Conservation (phyloP, 2,113 vertebrate genomes). For the Casuarius casuarius region DNA sequence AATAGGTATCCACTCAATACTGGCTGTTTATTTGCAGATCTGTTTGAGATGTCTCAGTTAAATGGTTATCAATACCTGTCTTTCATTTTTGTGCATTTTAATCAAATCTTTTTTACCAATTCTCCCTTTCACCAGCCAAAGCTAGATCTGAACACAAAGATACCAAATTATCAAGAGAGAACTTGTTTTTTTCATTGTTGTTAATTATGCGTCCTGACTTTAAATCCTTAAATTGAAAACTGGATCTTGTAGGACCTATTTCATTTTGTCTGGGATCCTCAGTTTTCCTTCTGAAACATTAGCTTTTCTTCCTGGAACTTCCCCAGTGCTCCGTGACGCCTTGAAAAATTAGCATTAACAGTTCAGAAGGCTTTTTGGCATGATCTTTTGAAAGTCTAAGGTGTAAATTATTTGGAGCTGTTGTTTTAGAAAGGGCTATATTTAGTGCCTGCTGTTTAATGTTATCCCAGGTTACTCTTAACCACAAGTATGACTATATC, state of each 20-base stretch:
- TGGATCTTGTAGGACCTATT: neutral
- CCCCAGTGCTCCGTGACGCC: neutral
- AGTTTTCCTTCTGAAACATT: neutral
- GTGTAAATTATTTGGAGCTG: conserved; percentile 1
- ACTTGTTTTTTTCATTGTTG: neutral
- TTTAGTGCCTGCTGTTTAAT: conserved; percentile 22
- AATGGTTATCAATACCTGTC: neutral
- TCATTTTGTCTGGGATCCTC: accelerated
- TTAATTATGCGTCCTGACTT: neutral
- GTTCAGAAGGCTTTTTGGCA: neutral
- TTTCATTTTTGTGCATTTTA: accelerated
- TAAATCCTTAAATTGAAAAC: neutral
- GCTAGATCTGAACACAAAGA: neutral
- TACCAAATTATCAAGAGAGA: neutral
- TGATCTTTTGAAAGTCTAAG: accelerated
- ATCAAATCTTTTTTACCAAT: neutral
- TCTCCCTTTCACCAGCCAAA: neutral
- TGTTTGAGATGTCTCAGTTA: neutral
- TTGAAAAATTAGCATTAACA: accelerated
- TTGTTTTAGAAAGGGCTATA: neutral
- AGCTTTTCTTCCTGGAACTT: neutral
- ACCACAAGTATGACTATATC: accelerated
- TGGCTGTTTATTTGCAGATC: neutral
- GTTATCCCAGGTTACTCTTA: neutral
- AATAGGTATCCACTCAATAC: neutral